Percentiles rank a stretch among this genome's conserved stretches.
Evolutionary conservation across 2,113 vertebrate genomes (phyloP).

Genomic region (Otolemur garnettii): DNA sequence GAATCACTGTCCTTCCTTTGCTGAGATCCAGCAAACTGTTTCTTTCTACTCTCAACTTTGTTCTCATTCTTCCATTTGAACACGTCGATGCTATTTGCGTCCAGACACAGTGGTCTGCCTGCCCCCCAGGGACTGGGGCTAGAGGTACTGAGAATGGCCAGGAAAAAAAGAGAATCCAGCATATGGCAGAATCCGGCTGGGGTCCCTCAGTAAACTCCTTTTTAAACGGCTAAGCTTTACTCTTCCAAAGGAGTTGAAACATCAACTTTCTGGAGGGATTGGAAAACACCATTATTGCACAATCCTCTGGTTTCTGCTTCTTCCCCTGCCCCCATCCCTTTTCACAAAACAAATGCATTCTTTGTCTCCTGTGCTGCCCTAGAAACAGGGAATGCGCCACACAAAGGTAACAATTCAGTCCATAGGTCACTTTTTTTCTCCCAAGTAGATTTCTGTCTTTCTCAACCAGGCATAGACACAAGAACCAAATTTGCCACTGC

Average conservation of each 20-base stretch:
- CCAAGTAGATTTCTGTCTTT: conserved; percentile 60
- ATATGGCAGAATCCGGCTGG: not conserved
- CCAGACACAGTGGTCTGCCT: not conserved
- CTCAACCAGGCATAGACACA: not conserved
- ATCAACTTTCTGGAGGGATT: conserved; percentile 76
- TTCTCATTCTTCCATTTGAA: conserved; percentile 73
- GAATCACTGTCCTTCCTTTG: conserved; percentile 79
- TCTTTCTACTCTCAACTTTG: conserved; percentile 69
- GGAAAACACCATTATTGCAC: conserved; percentile 64
- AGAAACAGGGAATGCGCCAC: conserved; percentile 59
- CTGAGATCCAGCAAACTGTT: conserved; percentile 52
- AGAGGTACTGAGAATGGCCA: not conserved
- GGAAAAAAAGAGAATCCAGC: not conserved
- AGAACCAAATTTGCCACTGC: conserved; percentile 32
- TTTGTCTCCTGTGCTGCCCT: conserved; percentile 71
- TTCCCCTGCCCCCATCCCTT: conserved; percentile 63
- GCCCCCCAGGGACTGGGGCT: not conserved
- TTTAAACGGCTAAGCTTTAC: conserved; percentile 43
- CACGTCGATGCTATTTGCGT: not conserved
- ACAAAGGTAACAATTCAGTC: conserved; percentile 80
- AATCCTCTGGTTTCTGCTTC: conserved; percentile 71
- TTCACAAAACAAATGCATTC: conserved; percentile 76
- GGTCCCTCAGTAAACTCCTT: not conserved
- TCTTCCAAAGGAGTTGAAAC: conserved; percentile 59
- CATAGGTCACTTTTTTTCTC: conserved; percentile 38